Conservation (phyloP, 2,113 vertebrate genomes). For the Ptychochromis oligacanthus region DNA sequence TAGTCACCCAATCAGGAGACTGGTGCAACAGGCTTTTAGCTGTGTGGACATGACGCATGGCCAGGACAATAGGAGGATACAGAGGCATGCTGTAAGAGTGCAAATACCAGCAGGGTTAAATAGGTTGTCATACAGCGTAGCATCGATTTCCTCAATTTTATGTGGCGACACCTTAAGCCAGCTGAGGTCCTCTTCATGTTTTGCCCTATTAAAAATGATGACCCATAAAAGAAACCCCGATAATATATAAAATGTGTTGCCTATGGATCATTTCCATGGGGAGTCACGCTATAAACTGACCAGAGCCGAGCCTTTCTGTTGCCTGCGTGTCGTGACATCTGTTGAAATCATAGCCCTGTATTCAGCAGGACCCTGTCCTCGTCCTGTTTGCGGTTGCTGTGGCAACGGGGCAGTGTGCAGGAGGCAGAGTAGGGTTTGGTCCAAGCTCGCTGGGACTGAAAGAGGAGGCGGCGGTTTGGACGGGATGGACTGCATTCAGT, state of each 20-base stretch:
- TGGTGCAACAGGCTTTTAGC: constrained; percentile 76
- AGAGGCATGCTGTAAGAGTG: constrained; percentile 87
- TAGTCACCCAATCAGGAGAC: constrained; percentile 84
- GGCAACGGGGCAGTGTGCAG: constrained; percentile 67
- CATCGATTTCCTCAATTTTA: constrained; percentile 59
- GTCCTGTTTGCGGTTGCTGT: constrained; percentile 67
- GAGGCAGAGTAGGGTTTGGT: constrained; percentile 72
- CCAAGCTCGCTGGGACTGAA: constrained; percentile 82
- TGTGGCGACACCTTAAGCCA: constrained; percentile 53
- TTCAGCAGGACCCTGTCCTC: constrained; percentile 45
- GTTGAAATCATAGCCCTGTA: constrained; percentile 64
- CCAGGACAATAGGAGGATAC: constrained; percentile 99
- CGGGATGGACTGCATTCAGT: constrained; percentile 86
- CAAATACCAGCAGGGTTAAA: constrained; percentile 75
- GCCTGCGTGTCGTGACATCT: constrained; percentile 63
- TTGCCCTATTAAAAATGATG: constrained; percentile 40
- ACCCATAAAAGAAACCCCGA: constrained; percentile 15
- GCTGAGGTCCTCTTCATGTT: constrained; percentile 27
- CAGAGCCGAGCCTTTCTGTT: constrained; percentile 18
- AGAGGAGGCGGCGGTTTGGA: constrained; percentile 89
- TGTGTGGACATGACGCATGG: constrained; percentile 89
- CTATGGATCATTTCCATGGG: constrained; percentile 38
- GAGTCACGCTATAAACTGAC: constrained; percentile 49
- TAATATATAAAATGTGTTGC: constrained; percentile 52
- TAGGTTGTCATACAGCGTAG: constrained; percentile 23